Evolutionary conservation across 1,140 invertebrate genomes (phyloP), one percentile per base, ranked within the genome.

Genomic region (Agrilus planipennis): DNA sequence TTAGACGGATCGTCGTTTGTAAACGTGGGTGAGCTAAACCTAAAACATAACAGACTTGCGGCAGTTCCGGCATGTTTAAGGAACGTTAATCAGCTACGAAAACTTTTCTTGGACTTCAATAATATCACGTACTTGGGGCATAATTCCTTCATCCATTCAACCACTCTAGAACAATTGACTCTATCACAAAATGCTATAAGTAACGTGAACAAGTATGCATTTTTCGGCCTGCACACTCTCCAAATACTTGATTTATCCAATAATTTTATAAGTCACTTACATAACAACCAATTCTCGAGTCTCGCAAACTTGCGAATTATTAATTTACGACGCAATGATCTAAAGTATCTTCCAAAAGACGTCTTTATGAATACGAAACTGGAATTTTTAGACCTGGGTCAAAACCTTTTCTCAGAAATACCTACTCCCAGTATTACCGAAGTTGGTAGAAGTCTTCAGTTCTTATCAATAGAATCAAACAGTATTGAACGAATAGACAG

Each of bases 401-500:
- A 73, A 38, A 93, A 93, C 55, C 78, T 78, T 48, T 78, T 89
- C 53, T 76, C 75, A 6, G 70, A 80, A 4, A 75, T 86, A 51
- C 84, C 83, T 0, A 77, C 75, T 2, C 67, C 70, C 7, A 75
- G 81, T 4, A 70, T 87, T 17, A 68, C 75, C 0, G 81, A 85
- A 58, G 72, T 86, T 11, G 82, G 82, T 0, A 76, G 79, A 49
- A 84, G 81, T 0, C 57, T 86, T 28, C 65, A 84, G 36, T 76
- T 78, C 54, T 68, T 93, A 32, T 79, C 86, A 49, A 64, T 92
- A 51, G 78, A 79, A 0, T 68, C 77, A 39, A 93, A 93, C 58
- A 76, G 76, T 34, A 72, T 93, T 29, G 85, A 91, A 52, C 86
- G 89, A 55, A 64, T 93, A 36, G 88, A 91, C 57, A 82, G 81